phyloP scores from a whole-genome alignment of 2,797 vertebrate genomes.

The Falco columbarius region DNA sequence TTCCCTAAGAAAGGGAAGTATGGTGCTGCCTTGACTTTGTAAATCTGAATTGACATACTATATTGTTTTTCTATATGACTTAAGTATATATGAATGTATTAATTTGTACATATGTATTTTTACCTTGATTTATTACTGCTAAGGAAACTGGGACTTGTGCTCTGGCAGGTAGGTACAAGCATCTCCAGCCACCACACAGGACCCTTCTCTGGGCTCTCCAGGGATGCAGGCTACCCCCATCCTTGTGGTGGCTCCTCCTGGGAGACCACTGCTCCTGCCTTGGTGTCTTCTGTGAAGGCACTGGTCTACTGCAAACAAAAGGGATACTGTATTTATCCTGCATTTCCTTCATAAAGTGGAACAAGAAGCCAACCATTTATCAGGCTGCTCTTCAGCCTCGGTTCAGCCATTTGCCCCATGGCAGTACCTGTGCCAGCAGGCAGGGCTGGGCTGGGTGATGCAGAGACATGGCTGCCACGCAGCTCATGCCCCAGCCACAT shows the following conservation, averaged over 20 bases:
- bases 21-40: not conserved
- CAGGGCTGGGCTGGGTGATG: not conserved
- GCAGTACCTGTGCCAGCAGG: not conserved
- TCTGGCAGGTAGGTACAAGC: not conserved
- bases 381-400: not conserved
- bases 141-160: not conserved
- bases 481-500: accelerated
- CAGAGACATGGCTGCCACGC: not conserved
- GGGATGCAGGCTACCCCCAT: not conserved
- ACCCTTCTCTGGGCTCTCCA: not conserved
- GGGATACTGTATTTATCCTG: not conserved
- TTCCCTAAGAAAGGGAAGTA: not conserved
- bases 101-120: not conserved
- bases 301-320: not conserved
- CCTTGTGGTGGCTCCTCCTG: not conserved
- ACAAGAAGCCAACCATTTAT: not conserved
- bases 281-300: not conserved
- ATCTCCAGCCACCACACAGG: not conserved
- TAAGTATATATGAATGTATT: not conserved
- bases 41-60: not conserved
- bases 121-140: not conserved
- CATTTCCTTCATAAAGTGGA: not conserved
- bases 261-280: not conserved
- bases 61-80: not conserved
- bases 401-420: accelerated